Conservation (phyloP, 2,888 invertebrate species). For the Caenorhabditis sp. region DNA sequence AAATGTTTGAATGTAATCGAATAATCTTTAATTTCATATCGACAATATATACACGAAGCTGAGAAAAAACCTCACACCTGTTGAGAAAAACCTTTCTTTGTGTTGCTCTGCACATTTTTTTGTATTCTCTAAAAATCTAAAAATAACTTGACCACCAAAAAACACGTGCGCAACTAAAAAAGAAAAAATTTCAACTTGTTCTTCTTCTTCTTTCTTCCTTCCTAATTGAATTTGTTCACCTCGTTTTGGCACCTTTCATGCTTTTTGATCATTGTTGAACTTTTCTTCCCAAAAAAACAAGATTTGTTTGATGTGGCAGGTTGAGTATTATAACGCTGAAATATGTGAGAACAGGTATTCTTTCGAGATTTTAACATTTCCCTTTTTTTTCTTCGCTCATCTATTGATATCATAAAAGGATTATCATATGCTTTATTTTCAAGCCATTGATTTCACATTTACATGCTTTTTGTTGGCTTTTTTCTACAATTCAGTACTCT, state of each 20-base stretch:
- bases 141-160: not conserved
- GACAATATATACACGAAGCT: not conserved
- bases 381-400: not conserved
- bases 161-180: not conserved
- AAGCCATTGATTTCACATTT: not conserved
- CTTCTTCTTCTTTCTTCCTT: not conserved
- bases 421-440: not conserved
- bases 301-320: not conserved
- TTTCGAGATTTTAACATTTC: not conserved
- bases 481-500: not conserved
- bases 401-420: not conserved
- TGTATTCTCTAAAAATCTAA: no score
- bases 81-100: not conserved
- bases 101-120: no score
- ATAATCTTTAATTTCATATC: not conserved
- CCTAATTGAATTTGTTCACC: slow-evolving; percentile 1
- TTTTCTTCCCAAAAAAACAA: not conserved
- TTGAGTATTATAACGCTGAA: not conserved
- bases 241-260: not conserved
- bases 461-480: no score
- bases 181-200: not conserved
- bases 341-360: not conserved
- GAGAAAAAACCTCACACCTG: not conserved
- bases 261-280: not conserved
- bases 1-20: not conserved